Percentiles rank a stretch among this genome's conserved stretches.
Evolutionary conservation across 1,140 invertebrate species (phyloP).

Genomic region (Drosophila auraria): DNA sequence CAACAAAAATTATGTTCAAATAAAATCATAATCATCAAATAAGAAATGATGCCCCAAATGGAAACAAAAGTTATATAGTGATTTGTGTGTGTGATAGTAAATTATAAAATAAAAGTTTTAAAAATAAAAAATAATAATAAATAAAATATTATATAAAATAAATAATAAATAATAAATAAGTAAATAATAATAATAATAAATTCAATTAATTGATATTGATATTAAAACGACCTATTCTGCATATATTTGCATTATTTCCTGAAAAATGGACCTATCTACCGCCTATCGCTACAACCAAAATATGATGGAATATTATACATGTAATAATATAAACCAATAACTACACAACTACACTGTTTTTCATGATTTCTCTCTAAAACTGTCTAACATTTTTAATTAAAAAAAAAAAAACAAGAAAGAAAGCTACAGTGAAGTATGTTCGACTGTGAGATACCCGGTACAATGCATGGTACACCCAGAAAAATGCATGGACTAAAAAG

Average conservation of each 20-base stretch:
- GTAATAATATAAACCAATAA: slow-evolving; percentile 88
- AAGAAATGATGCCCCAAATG: slow-evolving; percentile 20
- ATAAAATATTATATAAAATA: background rate
- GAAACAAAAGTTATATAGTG: slow-evolving; percentile 5
- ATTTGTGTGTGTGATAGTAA: slow-evolving; percentile 9
- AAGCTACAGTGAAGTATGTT: too few relatives aligned
- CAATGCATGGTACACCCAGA: too few relatives aligned
- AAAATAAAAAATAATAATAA: background rate
- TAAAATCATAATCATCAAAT: background rate
- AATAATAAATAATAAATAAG: background rate
- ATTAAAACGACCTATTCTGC: background rate
- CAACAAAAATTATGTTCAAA: background rate
- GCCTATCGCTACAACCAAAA: slow-evolving; percentile 98
- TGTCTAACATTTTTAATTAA: background rate
- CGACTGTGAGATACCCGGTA: too few relatives aligned
- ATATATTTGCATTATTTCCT: background rate
- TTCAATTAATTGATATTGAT: too few relatives aligned
- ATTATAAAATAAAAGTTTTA: background rate
- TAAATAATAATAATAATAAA: background rate
- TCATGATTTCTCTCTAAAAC: background rate
- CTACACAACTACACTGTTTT: background rate
- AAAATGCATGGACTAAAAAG: too few relatives aligned
- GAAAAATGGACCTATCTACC: slow-evolving; percentile 93
- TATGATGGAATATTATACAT: slow-evolving; percentile 99
- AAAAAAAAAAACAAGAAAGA: too few relatives aligned